Base-by-base conservation (phyloP, 2,888 invertebrate species). In the Craniophora ligustri region DNA sequence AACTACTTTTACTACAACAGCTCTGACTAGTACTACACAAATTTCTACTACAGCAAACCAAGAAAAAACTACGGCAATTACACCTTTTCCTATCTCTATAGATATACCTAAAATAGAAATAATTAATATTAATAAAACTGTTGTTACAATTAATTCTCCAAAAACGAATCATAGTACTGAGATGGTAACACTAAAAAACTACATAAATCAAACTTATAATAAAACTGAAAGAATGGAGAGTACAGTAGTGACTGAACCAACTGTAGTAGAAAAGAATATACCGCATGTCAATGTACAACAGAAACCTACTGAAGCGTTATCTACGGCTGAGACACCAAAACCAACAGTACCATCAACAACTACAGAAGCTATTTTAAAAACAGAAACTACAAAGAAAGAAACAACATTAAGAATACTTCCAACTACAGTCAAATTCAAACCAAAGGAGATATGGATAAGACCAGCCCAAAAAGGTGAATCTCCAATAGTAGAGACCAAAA, bases 401-500 rank as follows among this genome's bases (percentile, higher is more conserved):
- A 77, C 82, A 19, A 85, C 86, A 11, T 59, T 76, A 6, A 88
- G 78, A 81, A 69, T 70, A n/a, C 67, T 68, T 35, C 76, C 84
- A 11, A 86, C 87, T n/a, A 91, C 91, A 15, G 56, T 77, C 0
- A 93, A 92, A 75, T 86, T 87, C 18, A 90, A 91, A 62, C 88
- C 89, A n/a, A 93, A 93, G 75, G 93, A 93, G 74, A 93, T 93
- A 76, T 93, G 93, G 93, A 93, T 93, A 72, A 82, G 81, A 67
- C 93, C 93, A 34, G 87, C 92, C 0, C 91, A 91, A 82, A 93
- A 93, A 91, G 92, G 93, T 91, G 92, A 93, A 86, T 79, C 80
- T 35, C 18, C 73, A 21, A 60, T 60, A 49, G 66, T 79, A 59
- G 89, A 91, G 69, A 80, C 79, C 44, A 92, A 91, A 75, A 56